A percentile compares a stretch with the other conserved stretches of the same genome.
Evolutionary conservation across 1,140 invertebrate species (phyloP).

Genomic region (Latrodectus geometricus): DNA sequence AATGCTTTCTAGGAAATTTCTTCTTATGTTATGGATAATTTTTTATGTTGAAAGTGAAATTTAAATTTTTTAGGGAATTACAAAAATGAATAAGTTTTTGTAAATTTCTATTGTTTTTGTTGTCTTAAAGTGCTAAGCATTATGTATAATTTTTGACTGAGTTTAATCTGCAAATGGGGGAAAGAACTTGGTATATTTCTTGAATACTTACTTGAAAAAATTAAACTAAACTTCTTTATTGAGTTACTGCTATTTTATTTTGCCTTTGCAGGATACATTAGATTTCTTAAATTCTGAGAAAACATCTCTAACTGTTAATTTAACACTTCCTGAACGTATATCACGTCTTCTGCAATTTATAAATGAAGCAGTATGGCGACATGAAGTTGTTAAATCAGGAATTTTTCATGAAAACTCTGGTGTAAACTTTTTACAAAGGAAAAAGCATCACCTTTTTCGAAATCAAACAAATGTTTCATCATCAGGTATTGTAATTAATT

Average conservation of each 20-base stretch:
- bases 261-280: too few species aligned
- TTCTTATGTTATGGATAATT: neutral
- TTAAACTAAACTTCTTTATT: too few species aligned
- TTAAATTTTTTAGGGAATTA: too few species aligned
- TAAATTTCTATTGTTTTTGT: too few species aligned
- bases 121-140: too few species aligned
- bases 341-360: slow-evolving; percentile 38
- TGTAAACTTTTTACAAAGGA: neutral
- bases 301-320: neutral
- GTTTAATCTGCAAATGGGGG: too few species aligned
- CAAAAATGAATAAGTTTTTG: too few species aligned
- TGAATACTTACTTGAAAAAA: too few species aligned
- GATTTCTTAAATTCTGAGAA: too few species aligned
- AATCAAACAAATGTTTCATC: slow-evolving; percentile 12
- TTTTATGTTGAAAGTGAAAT: neutral
- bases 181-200: too few species aligned
- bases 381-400: slow-evolving; percentile 45
- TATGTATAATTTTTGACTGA: too few species aligned
- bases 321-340: slow-evolving; percentile 9
- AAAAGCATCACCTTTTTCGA: slow-evolving; percentile 18
- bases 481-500: slow-evolving; percentile 20
- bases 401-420: slow-evolving; percentile 35
- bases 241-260: too few species aligned
- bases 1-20: neutral
- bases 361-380: slow-evolving; percentile 55